phyloP scores from a whole-genome alignment of 2,797 vertebrate genomes.

The Gymnopithys bicolor region DNA sequence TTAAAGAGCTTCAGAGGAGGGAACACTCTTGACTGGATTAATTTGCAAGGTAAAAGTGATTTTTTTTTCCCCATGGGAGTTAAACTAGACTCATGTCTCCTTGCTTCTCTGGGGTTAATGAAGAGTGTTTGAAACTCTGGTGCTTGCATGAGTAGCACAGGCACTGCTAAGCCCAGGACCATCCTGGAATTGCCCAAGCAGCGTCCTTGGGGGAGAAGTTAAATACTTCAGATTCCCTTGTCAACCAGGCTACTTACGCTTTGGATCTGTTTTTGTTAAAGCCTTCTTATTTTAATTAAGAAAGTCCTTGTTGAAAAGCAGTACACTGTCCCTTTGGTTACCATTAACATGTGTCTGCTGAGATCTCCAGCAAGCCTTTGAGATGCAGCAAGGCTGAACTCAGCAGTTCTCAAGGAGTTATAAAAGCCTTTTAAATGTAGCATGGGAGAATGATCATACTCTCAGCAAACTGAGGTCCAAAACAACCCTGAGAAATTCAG shows the following conservation, averaged over 20 bases:
- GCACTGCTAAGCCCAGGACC: neutral
- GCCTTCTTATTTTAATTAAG: conserved; percentile 36
- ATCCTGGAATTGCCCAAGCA: neutral
- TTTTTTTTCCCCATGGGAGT: neutral
- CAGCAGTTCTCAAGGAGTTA: neutral
- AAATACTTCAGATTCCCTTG: conserved; percentile 12
- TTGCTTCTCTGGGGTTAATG: neutral
- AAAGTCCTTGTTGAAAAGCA: conserved; percentile 10
- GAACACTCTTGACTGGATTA: neutral
- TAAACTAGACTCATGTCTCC: neutral
- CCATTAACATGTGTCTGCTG: neutral
- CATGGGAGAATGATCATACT: neutral
- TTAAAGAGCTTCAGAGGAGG: neutral
- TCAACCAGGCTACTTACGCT: conserved; percentile 3
- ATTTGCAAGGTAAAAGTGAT: neutral
- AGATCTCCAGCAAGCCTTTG: neutral
- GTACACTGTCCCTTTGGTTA: neutral
- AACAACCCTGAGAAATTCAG: neutral
- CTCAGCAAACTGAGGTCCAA: neutral
- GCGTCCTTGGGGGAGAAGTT: neutral
- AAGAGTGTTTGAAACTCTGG: neutral
- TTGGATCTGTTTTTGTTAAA: conserved; percentile 31
- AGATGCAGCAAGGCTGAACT: neutral
- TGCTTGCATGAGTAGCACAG: neutral
- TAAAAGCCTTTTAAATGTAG: neutral